A percentile compares a stretch with the other conserved stretches of the same genome.
phyloP scores from a whole-genome alignment of 1,140 invertebrate species.

The Cephus cinctus region DNA sequence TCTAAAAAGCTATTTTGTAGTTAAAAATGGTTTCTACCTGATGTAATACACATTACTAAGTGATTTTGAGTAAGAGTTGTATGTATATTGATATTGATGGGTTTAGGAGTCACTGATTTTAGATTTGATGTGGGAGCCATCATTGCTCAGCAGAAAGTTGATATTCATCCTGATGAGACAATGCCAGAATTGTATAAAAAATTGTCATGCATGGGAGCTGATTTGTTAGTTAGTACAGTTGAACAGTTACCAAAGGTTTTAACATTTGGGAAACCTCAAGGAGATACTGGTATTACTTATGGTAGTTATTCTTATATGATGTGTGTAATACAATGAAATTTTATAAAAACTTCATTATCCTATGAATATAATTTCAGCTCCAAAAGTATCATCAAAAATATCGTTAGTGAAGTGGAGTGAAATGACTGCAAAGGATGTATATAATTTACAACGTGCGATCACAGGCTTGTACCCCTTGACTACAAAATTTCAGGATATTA shows the following conservation, averaged over 20 bases:
- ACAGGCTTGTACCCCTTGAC: constrained; percentile 63
- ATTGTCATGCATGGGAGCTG: constrained; percentile 69
- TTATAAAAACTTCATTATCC: constrained; percentile 18
- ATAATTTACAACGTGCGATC: constrained; percentile 67
- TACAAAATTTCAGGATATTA: constrained; percentile 60
- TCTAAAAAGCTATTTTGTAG: constrained; percentile 23
- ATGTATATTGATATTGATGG: neutral
- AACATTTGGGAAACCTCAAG: constrained; percentile 61
- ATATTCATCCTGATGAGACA: constrained; percentile 63
- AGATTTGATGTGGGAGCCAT: constrained; percentile 87
- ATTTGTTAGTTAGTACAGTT: constrained; percentile 67
- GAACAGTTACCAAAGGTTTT: constrained; percentile 62
- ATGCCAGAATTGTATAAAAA: constrained; percentile 66
- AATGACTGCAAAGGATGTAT: constrained; percentile 62
- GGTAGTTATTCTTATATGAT: constrained; percentile 54
- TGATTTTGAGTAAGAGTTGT: no score
- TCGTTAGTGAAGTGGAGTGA: constrained; percentile 65
- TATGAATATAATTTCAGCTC: constrained; percentile 60
- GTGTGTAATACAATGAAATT: constrained; percentile 6
- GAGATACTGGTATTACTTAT: constrained; percentile 63
- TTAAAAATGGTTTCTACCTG: no score
- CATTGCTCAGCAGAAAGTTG: constrained; percentile 64
- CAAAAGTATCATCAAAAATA: constrained; percentile 64
- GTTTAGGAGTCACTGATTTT: constrained; percentile 8
- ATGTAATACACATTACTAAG: no score